A percentile compares a stretch with the other conserved stretches of the same genome.
These are phyloP conservation scores for Dendroctonus ponderosae DNA, from an alignment of 1,140 invertebrate species.

Conservation along the genomic window DNA sequence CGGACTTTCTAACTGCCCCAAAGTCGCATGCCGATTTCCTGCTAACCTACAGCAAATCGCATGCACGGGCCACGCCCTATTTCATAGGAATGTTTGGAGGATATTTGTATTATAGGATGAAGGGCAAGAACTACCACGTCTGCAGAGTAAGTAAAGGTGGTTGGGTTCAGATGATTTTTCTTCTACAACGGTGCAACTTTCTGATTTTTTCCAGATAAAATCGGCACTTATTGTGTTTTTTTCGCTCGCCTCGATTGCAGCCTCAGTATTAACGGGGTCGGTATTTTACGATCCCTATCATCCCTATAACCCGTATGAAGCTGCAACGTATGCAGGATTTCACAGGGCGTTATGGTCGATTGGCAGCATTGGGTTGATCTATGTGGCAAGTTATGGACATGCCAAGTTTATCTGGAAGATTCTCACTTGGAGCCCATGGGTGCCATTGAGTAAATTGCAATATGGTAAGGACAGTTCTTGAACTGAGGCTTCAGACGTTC, in stretches of 20 bases:
- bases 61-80: constrained; percentile 56
- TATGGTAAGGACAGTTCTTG: constrained; percentile 59
- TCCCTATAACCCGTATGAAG: constrained; percentile 51
- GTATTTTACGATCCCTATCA: constrained; percentile 52
- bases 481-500: no score
- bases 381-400: constrained; percentile 49
- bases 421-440: constrained; percentile 61
- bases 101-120: constrained; percentile 50
- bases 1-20: constrained; percentile 54
- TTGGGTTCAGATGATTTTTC: background rate
- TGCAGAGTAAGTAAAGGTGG: constrained; percentile 47
- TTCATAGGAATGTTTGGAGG: constrained; percentile 57
- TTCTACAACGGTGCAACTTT: background rate
- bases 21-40: constrained; percentile 53
- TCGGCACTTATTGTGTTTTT: constrained; percentile 42
- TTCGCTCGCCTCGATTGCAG: constrained; percentile 48
- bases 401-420: constrained; percentile 40
- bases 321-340: constrained; percentile 59
- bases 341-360: constrained; percentile 59
- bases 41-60: constrained; percentile 56
- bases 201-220: constrained; percentile 47
- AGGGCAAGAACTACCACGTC: constrained; percentile 44
- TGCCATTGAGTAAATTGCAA: constrained; percentile 67
- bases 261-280: constrained; percentile 49
- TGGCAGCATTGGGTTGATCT: constrained; percentile 55